Base-by-base conservation (phyloP, 2,888 invertebrate species). In the Cephus pygmeus region DNA sequence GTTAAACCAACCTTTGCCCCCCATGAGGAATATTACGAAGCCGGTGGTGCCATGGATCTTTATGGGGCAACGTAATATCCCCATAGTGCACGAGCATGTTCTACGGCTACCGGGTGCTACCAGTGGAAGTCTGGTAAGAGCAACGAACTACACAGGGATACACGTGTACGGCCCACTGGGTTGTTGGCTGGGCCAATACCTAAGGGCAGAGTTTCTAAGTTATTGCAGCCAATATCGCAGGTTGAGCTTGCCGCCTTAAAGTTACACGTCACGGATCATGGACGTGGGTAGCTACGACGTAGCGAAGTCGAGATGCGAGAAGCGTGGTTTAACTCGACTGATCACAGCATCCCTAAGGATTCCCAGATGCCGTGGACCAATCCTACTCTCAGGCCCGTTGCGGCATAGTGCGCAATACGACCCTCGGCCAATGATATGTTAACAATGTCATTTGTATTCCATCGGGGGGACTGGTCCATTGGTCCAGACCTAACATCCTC, bases 1-100 rank as follows among this genome's bases (percentile, higher is more conserved):
- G 79, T 83, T 83, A 84, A 85, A 85, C 81, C 80, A 83, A 88
- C 83, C 85, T 88, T 79, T 35, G 35, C 12, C 77, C 79, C 79
- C 80, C 81, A 82, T 86, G 85, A 87, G 86, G 82, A 85, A 84
- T 85, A 84, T 85, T 79, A 79, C 69, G 34, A 71, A 76, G 79
- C 69, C 75, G 11, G n/a, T 69, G 34, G n/a, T n/a, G 33, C 40
- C 56, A 56, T 9, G 23, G 23, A 6, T 56, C 56, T 56, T 56
- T 56, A 56, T 23, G 56, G 56, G 9, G 56, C 23, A 9, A 56
- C 23, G 56, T 56, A 56, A 56, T 56, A 23, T 56, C 23, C 23
- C 6, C 15, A 23, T 23, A 23, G 2, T 56, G 23, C 56, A 23
- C 23, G 6, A 9, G 9, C 23, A 9, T 23, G 56, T 56, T 15